Percentiles rank a stretch among this genome's conserved stretches.
Evolutionary conservation across 2,797 vertebrate genomes (phyloP).

Genomic region (Cryptoblepharus egeriae): DNA sequence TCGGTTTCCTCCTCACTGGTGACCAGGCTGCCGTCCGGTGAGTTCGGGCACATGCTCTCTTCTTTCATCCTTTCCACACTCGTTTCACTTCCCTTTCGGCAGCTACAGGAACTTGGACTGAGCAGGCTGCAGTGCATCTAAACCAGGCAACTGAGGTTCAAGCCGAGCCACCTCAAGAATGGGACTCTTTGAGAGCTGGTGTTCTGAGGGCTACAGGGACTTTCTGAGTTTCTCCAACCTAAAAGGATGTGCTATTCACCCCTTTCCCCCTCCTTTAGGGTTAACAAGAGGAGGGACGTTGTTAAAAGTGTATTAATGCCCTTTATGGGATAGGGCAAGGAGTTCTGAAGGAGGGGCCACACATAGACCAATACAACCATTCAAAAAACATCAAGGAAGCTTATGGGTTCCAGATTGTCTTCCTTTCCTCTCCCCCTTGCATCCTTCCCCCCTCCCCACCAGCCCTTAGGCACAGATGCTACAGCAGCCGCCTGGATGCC

Average conservation of each 20-base stretch:
- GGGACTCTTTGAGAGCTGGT: constrained; percentile 20
- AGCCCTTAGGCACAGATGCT: constrained; percentile 66
- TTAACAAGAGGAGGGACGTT: constrained; percentile 64
- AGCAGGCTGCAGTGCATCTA: neutral
- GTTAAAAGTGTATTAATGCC: constrained; percentile 57
- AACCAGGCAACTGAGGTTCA: neutral
- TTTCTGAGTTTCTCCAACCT: constrained; percentile 63
- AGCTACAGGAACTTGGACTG: neutral
- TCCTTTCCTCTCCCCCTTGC: constrained; percentile 33
- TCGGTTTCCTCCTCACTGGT: constrained; percentile 82
- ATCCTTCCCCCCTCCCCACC: constrained; percentile 40
- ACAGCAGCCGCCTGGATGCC: constrained; percentile 52
- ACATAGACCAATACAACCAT: constrained; percentile 68
- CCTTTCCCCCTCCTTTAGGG: constrained; percentile 58
- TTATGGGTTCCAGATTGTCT: constrained; percentile 96
- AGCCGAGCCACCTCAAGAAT: neutral
- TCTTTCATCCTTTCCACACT: constrained; percentile 81
- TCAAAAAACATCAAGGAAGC: constrained; percentile 84
- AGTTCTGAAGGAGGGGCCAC: constrained; percentile 69
- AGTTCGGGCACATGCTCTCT: constrained; percentile 80
- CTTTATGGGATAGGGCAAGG: constrained; percentile 78
- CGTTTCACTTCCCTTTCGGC: constrained; percentile 13
- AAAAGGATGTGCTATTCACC: constrained; percentile 54
- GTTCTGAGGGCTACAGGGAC: constrained; percentile 25
- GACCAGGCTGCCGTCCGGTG: constrained; percentile 80